Base-by-base conservation (phyloP, 2,888 invertebrate genomes). In the Heteropelma amictum region DNA sequence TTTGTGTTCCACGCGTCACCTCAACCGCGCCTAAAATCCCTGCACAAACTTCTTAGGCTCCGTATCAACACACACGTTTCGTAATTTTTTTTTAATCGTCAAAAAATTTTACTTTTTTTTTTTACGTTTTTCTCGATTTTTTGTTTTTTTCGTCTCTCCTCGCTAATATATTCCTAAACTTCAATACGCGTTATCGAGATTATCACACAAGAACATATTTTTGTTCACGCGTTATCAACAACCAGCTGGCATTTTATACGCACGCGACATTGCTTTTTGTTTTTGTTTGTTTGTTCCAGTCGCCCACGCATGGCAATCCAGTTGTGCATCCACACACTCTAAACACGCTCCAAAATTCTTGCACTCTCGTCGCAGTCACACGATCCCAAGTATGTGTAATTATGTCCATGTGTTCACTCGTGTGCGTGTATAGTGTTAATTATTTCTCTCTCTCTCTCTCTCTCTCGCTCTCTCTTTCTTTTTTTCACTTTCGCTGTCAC, bases 161-260 rank as follows among this genome's bases (percentile, higher is more conserved):
- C 51, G 23, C n/a, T 40, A 17, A 53, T 56, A 56, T 72, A 72
- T 72, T 65, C 67, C 67, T 74, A 85, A 86, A 84, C 84, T 81
- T 84, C 56, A 68, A 83, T 84, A 86, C 86, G 85, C 85, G 84
- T 87, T 86, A 83, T 84, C 85, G 86, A 86, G 86, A 87, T 87
- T 87, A 88, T 88, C 87, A 87, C 87, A 87, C 87, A 84, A 84
- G 84, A 84, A 73, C 74, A 83, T 85, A 86, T 83, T 83, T 83
- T 78, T 83, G 84, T 85, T 86, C 86, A 84, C 85, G 85, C 86
- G 85, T 82, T 86, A 84, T 86, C 85, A 87, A 87, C 86, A 84
- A 87, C 86, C 86, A 84, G 85, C 86, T 82, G 76, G 72, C 42
- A 42, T 61, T 45, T 67, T 38, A 28, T 56, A 64, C 61, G 51